Percentiles rank a stretch among this genome's conserved stretches.
Conservation (phyloP, 2,888 invertebrate species). For the Neelides folsomi region DNA sequence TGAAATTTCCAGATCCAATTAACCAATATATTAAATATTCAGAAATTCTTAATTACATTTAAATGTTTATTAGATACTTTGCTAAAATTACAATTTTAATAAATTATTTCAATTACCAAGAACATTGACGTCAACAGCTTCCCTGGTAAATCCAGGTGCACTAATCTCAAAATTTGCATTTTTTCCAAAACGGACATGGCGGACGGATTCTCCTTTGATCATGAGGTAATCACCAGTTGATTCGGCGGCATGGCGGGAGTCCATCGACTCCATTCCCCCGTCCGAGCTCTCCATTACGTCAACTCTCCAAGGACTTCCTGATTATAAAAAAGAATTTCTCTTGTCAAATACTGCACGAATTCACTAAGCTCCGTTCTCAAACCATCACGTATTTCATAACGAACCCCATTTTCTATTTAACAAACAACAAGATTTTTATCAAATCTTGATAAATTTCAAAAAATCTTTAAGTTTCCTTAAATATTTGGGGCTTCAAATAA, state of each 20-base stretch:
- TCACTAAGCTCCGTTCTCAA: neutral
- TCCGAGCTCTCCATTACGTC: conserved; percentile 59
- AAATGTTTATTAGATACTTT: too few species aligned
- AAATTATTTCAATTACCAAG: conserved; percentile 43
- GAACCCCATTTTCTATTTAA: too few species aligned
- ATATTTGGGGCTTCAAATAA: too few species aligned
- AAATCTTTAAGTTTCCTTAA: too few species aligned
- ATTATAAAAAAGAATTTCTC: conserved; percentile 34
- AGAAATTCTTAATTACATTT: too few species aligned
- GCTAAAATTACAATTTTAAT: too few species aligned
- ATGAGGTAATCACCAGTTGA: conserved; percentile 15
- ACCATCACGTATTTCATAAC: too few species aligned
- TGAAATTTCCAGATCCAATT: too few species aligned
- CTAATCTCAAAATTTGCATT: conserved; percentile 80
- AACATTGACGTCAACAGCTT: conserved; percentile 46
- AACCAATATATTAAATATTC: too few species aligned
- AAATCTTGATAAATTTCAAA: too few species aligned
- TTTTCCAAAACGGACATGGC: conserved; percentile 77
- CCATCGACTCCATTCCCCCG: conserved; percentile 40
- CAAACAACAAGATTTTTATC: too few species aligned
- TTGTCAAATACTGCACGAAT: conserved; percentile 1
- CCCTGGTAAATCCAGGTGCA: conserved; percentile 48
- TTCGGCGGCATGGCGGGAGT: conserved; percentile 20
- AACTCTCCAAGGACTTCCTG: conserved; percentile 90
- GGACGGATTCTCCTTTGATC: conserved; percentile 59